Evolutionary conservation across 2,113 vertebrate species (phyloP).

Genomic region (Columba livia): DNA sequence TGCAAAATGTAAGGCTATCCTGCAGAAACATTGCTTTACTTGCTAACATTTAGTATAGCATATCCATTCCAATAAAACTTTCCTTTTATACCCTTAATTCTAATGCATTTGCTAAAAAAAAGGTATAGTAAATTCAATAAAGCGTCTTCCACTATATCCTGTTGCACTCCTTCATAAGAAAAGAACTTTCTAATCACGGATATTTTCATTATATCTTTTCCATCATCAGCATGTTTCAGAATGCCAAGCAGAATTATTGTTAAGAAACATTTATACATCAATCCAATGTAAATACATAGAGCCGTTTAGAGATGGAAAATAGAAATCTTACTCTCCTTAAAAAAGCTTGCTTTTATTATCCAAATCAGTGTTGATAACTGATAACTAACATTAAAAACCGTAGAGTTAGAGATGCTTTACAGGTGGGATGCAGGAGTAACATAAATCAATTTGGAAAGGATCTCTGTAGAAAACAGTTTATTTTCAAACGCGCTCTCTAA

Average conservation of each 20-base stretch:
- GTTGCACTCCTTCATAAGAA: background rate
- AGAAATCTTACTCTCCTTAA: background rate
- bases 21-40: background rate
- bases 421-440: background rate
- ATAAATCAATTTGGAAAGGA: background rate
- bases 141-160: background rate
- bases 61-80: background rate
- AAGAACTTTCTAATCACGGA: background rate
- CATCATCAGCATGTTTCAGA: background rate
- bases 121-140: background rate
- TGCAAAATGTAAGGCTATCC: background rate
- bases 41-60: background rate
- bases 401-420: background rate
- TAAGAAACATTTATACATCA: background rate
- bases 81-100: background rate
- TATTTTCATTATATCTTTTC: background rate
- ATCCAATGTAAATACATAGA: background rate
- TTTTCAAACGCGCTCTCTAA: background rate
- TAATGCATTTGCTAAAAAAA: background rate
- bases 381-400: background rate
- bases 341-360: background rate
- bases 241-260: background rate
- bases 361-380: background rate
- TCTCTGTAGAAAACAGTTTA: background rate
- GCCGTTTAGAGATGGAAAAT: background rate